Evolutionary conservation across 2,797 vertebrate species (phyloP), one percentile per base, ranked within the genome.

Genomic region (Sebastolobus alascanus): DNA sequence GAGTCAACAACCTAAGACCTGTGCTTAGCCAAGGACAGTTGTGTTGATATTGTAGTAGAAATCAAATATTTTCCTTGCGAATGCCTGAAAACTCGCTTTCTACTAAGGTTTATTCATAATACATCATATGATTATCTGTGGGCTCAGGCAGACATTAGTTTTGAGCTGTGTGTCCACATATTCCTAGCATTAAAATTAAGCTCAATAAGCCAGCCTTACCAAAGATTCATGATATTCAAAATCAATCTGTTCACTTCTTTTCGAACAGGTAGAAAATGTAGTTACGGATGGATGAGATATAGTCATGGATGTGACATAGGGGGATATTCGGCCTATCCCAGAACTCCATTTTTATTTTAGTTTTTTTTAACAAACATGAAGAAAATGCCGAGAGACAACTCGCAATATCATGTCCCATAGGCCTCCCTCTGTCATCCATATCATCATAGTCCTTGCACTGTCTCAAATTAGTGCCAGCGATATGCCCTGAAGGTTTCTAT

Each of bases 141-240:
- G 31, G 54, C 59, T 87, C 75, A 58, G 56, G 67, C 27, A 81
- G 64, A 83, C 69, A 33, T 73, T 70, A 27, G n/a, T 77, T 82
- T 77, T 65, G n/a, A 83, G 84, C 65, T 59, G 29, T 38, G 77
- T 73, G 69, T 75, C 71, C 40, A 70, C 61, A 83, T 74, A 83
- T 84, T 27, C 29, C 31, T 40, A 33, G 64, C 66, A 35, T 88
- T 80, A 60, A 81, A 80, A 86, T 84, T 79, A 87, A 88, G 66
- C 74, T 64, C 56, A 58, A 46, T 83, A 85, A 85, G 66, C 52
- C 22, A 29, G 50, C 71, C 31, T 86, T 88, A 70, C 55, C 31
- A 70, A 84, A 83, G 63, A 88, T 82, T 89, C 67, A 55, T 67
- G 65, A 69, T 82, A 89, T 90, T 87, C 54, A 79, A 76, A 90